Percentiles rank a stretch among this genome's conserved stretches.
Conservation (phyloP, 1,140 invertebrate species). For the Drosophila hydei region DNA sequence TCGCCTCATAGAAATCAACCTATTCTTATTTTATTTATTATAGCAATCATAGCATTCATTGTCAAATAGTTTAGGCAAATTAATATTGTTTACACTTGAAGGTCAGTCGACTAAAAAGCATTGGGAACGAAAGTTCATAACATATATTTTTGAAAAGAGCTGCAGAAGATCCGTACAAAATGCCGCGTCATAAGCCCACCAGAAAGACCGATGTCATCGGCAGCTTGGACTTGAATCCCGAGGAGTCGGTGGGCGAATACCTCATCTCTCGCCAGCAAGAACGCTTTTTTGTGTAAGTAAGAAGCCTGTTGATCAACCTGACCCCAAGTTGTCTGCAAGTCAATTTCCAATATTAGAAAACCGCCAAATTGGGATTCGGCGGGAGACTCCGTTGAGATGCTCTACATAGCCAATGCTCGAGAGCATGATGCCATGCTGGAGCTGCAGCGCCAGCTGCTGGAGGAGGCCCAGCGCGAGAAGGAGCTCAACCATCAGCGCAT, state of each 20-base stretch:
- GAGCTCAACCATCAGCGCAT: slow-evolving; percentile 63
- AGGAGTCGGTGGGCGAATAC: slow-evolving; percentile 60
- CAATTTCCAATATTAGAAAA: slow-evolving; percentile 41
- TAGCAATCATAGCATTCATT: neutral
- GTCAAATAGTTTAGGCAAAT: neutral
- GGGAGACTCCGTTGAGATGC: slow-evolving; percentile 65
- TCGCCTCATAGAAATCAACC: too few relatives aligned
- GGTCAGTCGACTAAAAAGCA: neutral
- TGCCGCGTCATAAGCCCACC: slow-evolving; percentile 74
- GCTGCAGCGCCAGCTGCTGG: slow-evolving; percentile 58
- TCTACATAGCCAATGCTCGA: slow-evolving; percentile 66
- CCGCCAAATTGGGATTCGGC: slow-evolving; percentile 73
- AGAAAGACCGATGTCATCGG: slow-evolving; percentile 73
- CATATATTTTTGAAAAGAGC: slow-evolving; percentile 4
- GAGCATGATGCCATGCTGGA: slow-evolving; percentile 66
- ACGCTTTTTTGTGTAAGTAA: slow-evolving; percentile 62
- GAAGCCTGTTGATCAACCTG: neutral
- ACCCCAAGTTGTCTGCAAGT: neutral
- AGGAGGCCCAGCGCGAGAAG: slow-evolving; percentile 49
- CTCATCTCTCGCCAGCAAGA: slow-evolving; percentile 65
- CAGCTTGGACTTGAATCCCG: slow-evolving; percentile 62
- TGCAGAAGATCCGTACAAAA: slow-evolving; percentile 23
- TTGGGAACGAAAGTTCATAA: neutral
- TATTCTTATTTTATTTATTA: too few relatives aligned
- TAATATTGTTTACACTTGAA: neutral